Conservation (phyloP, 2,888 invertebrate species). For the Plebejus melissa region DNA sequence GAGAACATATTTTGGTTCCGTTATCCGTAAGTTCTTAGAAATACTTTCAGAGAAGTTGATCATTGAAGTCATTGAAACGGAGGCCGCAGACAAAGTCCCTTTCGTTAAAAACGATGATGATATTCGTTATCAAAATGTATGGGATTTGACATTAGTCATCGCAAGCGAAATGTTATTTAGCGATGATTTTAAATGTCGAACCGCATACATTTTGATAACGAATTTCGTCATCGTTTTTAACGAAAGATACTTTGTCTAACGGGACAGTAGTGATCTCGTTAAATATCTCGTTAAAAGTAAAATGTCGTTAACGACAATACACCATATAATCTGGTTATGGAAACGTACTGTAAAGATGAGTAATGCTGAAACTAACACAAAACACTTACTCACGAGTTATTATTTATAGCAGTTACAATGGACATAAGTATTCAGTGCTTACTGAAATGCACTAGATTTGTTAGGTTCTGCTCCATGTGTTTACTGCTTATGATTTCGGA, state of each 20-base stretch:
- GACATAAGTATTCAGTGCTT: neutral
- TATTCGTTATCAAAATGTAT: no score
- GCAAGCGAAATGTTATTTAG: no score
- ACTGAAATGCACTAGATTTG: neutral
- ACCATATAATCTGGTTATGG: constrained; percentile 27
- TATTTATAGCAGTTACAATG: neutral
- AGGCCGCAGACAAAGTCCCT: no score
- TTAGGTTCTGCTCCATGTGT: neutral
- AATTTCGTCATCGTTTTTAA: neutral
- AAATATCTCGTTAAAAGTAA: neutral
- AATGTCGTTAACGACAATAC: neutral
- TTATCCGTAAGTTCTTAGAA: no score
- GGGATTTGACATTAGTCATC: no score
- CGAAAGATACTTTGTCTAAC: neutral
- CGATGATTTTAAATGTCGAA: no score
- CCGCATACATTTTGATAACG: no score
- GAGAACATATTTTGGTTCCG: no score
- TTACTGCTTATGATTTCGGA: no score
- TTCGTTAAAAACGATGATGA: no score
- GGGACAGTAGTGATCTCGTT: neutral
- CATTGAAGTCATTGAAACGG: no score
- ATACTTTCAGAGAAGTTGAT: no score
- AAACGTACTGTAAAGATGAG: constrained; percentile 36
- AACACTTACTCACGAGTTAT: constrained; percentile 34
- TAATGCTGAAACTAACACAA: constrained; percentile 33